A percentile compares a stretch with the other conserved stretches of the same genome.
These are phyloP conservation scores for Melitaea athalia DNA, from an alignment of 2,888 invertebrate genomes.

Conservation along the genomic window DNA sequence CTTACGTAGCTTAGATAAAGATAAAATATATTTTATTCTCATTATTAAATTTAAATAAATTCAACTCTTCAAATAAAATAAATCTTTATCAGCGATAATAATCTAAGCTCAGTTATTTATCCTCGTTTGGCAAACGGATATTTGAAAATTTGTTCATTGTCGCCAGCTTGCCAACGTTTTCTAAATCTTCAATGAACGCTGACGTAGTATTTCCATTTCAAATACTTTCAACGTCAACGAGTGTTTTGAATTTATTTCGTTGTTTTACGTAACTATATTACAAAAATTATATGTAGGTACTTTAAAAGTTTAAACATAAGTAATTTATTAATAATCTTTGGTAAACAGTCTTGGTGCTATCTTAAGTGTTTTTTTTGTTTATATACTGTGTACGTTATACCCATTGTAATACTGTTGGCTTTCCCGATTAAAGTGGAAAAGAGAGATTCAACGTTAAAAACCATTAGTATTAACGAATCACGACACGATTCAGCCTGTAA, in stretches of 20 bases:
- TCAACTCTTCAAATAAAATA: conserved; percentile 24
- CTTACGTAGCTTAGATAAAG: too few relatives aligned
- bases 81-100: conserved; percentile 33
- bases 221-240: conserved; percentile 4
- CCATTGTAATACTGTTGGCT: too few relatives aligned
- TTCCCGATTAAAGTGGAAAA: too few relatives aligned
- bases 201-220: conserved; percentile 12
- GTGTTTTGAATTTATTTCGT: conserved; percentile 2
- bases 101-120: conserved; percentile 33
- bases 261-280: not conserved
- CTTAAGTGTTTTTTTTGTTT: too few relatives aligned
- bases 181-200: conserved; percentile 23
- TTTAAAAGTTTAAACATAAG: too few relatives aligned
- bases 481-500: too few relatives aligned
- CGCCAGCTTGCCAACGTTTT: conserved; percentile 12
- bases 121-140: conserved; percentile 25
- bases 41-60: conserved; percentile 26
- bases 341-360: too few relatives aligned
- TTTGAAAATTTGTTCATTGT: conserved; percentile 18
- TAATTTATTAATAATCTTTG: too few relatives aligned
- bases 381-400: too few relatives aligned
- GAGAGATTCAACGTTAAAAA: too few relatives aligned
- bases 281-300: not conserved
- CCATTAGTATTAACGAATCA: too few relatives aligned
- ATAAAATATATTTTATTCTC: not conserved